These are phyloP conservation scores for Mylabris sibirica DNA, from an alignment of 2,888 invertebrate species.

Conservation along the genomic window DNA sequence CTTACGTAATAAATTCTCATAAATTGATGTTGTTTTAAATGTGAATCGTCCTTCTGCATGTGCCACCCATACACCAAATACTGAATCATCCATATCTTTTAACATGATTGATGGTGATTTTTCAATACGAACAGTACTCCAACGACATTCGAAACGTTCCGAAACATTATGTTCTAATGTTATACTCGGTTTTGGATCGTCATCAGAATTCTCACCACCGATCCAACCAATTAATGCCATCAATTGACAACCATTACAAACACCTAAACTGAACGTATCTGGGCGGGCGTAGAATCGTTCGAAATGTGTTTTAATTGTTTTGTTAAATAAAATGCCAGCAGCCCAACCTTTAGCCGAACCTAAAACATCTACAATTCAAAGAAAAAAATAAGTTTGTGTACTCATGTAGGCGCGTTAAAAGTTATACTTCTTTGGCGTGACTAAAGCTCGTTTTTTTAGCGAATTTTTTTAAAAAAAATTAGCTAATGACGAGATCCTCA, in stretches of 20 bases:
- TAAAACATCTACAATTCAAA: slow-evolving; percentile 75
- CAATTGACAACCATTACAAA: slow-evolving; percentile 98
- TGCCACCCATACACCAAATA: slow-evolving; percentile 94
- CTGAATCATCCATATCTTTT: slow-evolving; percentile 83
- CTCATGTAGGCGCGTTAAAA: too few species aligned
- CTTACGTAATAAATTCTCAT: slow-evolving; percentile 63
- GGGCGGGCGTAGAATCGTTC: slow-evolving; percentile 72
- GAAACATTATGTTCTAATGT: slow-evolving; percentile 86
- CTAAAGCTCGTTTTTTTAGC: too few species aligned
- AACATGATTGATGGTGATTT: slow-evolving; percentile 84
- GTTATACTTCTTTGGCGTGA: too few species aligned
- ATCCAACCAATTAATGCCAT: slow-evolving; percentile 95
- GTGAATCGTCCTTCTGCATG: slow-evolving; percentile 92
- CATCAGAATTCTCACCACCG: slow-evolving; percentile 61
- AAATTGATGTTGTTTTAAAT: slow-evolving; percentile 64
- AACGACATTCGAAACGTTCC: slow-evolving; percentile 83
- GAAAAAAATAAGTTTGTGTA: too few species aligned
- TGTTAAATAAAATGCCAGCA: slow-evolving; percentile 85
- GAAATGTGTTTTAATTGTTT: slow-evolving; percentile 78
- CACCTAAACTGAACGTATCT: slow-evolving; percentile 94
- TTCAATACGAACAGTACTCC: slow-evolving; percentile 66
- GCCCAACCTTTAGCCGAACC: slow-evolving; percentile 99
- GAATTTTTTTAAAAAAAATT: too few species aligned
- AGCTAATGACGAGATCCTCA: too few species aligned
- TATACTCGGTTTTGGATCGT: slow-evolving; percentile 65